Conservation (phyloP, 2,888 invertebrate species). For the Heliconius ethilla region DNA sequence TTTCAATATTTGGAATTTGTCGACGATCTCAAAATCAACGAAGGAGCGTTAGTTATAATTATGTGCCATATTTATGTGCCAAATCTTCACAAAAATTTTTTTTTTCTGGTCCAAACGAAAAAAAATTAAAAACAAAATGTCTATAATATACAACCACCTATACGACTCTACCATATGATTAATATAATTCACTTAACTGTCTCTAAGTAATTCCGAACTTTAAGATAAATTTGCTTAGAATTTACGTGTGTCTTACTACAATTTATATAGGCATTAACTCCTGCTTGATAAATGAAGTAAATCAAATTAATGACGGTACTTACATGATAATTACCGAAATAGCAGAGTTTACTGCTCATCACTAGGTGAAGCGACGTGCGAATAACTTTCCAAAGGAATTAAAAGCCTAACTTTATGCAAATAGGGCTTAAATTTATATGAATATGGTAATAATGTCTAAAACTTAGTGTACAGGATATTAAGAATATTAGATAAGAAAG, state of each 20-base stretch:
- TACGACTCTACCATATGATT: neutral
- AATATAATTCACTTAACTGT: conserved; percentile 1
- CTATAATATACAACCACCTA: too few relatives aligned
- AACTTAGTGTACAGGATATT: conserved; percentile 24
- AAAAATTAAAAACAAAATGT: too few relatives aligned
- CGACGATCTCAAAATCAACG: too few relatives aligned
- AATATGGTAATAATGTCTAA: conserved; percentile 8
- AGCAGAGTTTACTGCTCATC: conserved; percentile 50
- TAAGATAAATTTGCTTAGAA: conserved; percentile 29
- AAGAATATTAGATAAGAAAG: conserved; percentile 33
- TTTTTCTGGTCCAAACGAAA: too few relatives aligned
- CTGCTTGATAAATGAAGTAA: conserved; percentile 40
- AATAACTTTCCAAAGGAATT: neutral
- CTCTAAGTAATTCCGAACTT: conserved; percentile 28
- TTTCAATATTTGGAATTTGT: too few relatives aligned
- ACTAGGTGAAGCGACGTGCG: conserved; percentile 14
- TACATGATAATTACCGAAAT: conserved; percentile 56
- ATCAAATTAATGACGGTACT: conserved; percentile 56
- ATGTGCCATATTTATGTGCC: too few relatives aligned
- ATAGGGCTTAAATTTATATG: conserved; percentile 9
- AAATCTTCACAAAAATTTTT: too few relatives aligned
- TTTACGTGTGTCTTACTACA: conserved; percentile 25
- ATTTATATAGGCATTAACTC: conserved; percentile 39
- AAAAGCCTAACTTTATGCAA: neutral
- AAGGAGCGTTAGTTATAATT: too few relatives aligned